Evolutionary conservation across 1,140 invertebrate species (phyloP), one percentile per base, ranked within the genome.

Genomic region (Bombus fervidus): DNA sequence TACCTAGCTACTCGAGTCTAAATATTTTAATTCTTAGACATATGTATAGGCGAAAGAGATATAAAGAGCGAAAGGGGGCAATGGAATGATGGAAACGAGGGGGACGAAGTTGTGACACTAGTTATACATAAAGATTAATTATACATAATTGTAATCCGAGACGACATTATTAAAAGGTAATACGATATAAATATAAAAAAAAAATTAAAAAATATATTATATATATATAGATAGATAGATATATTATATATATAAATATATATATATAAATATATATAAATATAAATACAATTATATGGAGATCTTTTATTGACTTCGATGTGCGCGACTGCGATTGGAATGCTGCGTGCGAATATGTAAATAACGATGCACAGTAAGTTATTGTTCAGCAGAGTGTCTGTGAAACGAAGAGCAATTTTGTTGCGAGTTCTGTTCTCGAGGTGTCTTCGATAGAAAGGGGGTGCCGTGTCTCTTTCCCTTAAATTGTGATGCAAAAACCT

Each of bases 1-100:
- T 89, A 86, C 72, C 88, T 93, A 94, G 91, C 91, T 93, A 92
- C 91, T 83, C 89, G 76, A 94, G 89, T 94, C 87, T 93, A 94
- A 88, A 93, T 93, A 94, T 93, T 93, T 93, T 93, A 90, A 92
- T 92, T 92, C 89, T 89, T 91, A 89, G 86, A 89, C 64, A 66
- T 87, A 90, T 53, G 69, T 71, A 71, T 69, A 79, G 71, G 53
- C 37, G 57, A 82, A 53, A 68, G 62, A 79, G 37, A 18, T 12
- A 22, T 6, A 64, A 41, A 53, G 22, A 59, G 25, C 68, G 34
- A 31, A 31, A 22, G 34, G 37, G 22, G 59, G n/a, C n/a, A 12
- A 1, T 22, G 39, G 53, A 39, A 72, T 8, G n/a, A 25, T 37
- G 41, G 68, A 31, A 75, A 72, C 68, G n/a, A 78, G 39, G 69